These are phyloP conservation scores for Butorides virescens DNA, from an alignment of 2,113 vertebrate species.

Conservation along the genomic window DNA sequence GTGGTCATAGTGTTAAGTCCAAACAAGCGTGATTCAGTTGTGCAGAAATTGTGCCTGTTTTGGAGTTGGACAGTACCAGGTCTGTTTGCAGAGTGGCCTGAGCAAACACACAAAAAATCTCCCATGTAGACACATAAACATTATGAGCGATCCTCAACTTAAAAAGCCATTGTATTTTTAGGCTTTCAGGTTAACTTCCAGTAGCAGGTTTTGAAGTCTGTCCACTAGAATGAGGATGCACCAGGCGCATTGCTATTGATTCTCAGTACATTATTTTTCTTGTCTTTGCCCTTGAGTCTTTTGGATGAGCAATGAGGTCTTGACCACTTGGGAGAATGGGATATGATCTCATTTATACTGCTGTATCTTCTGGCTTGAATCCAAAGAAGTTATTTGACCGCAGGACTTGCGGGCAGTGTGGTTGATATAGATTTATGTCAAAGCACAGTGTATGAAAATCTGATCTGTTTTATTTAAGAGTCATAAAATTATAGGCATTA, in stretches of 20 bases:
- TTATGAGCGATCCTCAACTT: not conserved
- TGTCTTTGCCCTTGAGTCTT: not conserved
- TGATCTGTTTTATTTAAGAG: not conserved
- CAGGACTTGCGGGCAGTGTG: not conserved
- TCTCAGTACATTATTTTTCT: not conserved
- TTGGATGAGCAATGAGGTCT: not conserved
- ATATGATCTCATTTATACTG: slow-evolving; percentile 21
- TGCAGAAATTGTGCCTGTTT: not conserved
- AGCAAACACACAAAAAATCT: not conserved
- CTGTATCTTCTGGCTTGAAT: not conserved
- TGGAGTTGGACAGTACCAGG: not conserved
- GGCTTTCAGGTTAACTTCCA: not conserved
- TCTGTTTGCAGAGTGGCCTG: not conserved
- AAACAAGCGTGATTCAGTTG: not conserved
- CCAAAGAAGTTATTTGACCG: not conserved
- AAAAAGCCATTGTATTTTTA: not conserved
- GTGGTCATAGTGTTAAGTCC: not conserved
- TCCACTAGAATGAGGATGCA: not conserved
- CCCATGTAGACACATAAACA: not conserved
- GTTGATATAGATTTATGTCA: not conserved
- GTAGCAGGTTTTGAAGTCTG: not conserved
- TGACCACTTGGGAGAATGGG: not conserved
- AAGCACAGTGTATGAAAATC: not conserved
- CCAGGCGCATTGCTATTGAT: not conserved
- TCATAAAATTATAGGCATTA: not conserved